Conservation (phyloP, 2,113 vertebrate genomes). For the Fregetta grallaria region DNA sequence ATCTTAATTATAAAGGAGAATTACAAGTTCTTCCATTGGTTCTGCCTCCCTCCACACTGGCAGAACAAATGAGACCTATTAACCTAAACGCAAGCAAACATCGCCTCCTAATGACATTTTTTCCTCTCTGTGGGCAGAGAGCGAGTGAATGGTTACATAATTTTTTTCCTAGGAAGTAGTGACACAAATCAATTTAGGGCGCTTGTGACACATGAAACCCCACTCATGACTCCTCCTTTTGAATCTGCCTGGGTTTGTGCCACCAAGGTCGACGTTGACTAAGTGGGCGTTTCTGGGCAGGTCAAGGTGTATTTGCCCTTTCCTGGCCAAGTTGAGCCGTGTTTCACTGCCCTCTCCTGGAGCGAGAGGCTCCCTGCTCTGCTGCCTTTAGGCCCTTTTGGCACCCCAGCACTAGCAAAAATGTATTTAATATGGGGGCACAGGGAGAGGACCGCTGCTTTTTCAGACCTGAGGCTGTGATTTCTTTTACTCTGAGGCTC, state of each 20-base stretch:
- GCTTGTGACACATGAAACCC: accelerated
- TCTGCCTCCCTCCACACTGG: not conserved
- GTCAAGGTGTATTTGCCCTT: not conserved
- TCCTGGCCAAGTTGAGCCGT: not conserved
- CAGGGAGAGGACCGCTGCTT: not conserved
- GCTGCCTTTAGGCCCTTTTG: not conserved
- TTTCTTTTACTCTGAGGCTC: not conserved
- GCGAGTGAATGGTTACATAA: not conserved
- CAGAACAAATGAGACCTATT: slow-evolving; percentile 35
- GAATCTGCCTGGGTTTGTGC: not conserved
- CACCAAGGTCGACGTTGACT: not conserved
- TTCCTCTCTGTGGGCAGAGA: not conserved
- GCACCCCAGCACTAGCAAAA: not conserved
- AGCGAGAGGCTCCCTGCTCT: not conserved
- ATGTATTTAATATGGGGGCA: not conserved
- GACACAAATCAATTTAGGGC: not conserved
- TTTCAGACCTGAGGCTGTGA: not conserved
- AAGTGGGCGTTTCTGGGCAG: not conserved
- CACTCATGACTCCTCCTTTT: not conserved
- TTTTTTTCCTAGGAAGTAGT: not conserved
- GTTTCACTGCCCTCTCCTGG: slow-evolving; percentile 45
- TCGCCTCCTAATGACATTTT: not conserved
- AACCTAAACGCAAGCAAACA: not conserved
- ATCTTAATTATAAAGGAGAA: slow-evolving; percentile 45
- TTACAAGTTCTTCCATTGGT: slow-evolving; percentile 10